Evolutionary conservation across 2,113 vertebrate species (phyloP).

Genomic region (Channa maculata): DNA sequence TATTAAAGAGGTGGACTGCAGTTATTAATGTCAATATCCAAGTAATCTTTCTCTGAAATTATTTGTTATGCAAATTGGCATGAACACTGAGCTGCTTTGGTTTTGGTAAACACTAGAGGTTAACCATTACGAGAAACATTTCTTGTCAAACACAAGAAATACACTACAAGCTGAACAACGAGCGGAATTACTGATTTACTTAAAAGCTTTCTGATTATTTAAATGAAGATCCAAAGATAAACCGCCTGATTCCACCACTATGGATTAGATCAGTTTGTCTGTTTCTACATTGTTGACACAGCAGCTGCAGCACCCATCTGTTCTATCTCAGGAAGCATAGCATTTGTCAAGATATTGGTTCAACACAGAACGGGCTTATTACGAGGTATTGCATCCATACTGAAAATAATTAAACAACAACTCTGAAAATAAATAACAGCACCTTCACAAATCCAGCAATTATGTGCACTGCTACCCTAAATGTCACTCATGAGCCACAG

Average conservation of each 20-base stretch:
- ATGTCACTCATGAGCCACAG: neutral
- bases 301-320: constrained; percentile 43
- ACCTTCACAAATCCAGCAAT: constrained; percentile 1
- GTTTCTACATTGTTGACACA: constrained; percentile 5
- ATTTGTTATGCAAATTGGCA: no score
- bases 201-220: neutral
- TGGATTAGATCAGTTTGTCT: constrained; percentile 7
- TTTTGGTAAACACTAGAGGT: neutral
- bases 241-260: neutral
- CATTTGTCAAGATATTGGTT: constrained; percentile 20
- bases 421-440: constrained; percentile 14
- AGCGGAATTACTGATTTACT: neutral
- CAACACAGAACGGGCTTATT: neutral
- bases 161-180: neutral
- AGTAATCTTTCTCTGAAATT: neutral
- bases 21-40: neutral
- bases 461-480: constrained; percentile 5
- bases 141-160: neutral
- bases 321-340: neutral
- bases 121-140: neutral
- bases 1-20: neutral
- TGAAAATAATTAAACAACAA: constrained; percentile 3
- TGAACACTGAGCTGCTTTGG: neutral
- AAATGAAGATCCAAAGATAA: constrained; percentile 1
- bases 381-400: constrained; percentile 15